These are phyloP conservation scores for Papilio aristodemus DNA, from an alignment of 1,140 invertebrate species.

Conservation along the genomic window DNA sequence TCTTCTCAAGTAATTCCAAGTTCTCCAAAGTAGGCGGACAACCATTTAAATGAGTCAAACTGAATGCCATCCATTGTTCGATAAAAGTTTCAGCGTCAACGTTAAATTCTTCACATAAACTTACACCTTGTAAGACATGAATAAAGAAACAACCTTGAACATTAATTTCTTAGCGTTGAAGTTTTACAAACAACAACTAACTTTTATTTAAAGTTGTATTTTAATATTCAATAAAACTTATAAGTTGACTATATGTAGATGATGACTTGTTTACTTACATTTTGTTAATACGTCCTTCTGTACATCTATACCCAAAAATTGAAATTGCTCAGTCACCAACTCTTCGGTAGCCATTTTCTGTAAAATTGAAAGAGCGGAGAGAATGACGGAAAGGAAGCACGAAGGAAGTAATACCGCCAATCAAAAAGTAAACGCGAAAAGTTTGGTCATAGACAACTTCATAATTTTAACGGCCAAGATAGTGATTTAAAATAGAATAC, in stretches of 20 bases:
- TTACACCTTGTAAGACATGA: conserved; percentile 76
- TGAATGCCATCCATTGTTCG: conserved; percentile 85
- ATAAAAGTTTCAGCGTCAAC: conserved; percentile 84
- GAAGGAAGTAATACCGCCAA: conserved; percentile 74
- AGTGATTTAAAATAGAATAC: conserved; percentile 4
- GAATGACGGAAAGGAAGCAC: conserved; percentile 58
- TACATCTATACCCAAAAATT: conserved; percentile 76
- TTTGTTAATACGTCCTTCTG: conserved; percentile 67
- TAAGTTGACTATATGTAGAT: conserved; percentile 33
- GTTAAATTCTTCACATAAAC: conserved; percentile 81
- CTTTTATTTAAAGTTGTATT: conserved; percentile 27
- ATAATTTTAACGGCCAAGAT: conserved; percentile 30
- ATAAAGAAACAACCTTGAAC: conserved; percentile 76
- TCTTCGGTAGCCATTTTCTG: conserved; percentile 80
- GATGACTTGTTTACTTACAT: conserved; percentile 63
- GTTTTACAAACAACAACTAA: conserved; percentile 55
- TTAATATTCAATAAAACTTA: conserved; percentile 19
- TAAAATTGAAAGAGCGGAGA: conserved; percentile 70
- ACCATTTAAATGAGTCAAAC: conserved; percentile 82
- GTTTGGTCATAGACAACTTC: conserved; percentile 55
- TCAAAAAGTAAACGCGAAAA: conserved; percentile 72
- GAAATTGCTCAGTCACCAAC: conserved; percentile 80
- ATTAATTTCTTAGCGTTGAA: conserved; percentile 61
- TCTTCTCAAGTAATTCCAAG: conserved; percentile 82
- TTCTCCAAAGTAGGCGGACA: conserved; percentile 80